Base-by-base conservation (phyloP, 2,113 vertebrate species). In the Clarias macrocephalus region DNA sequence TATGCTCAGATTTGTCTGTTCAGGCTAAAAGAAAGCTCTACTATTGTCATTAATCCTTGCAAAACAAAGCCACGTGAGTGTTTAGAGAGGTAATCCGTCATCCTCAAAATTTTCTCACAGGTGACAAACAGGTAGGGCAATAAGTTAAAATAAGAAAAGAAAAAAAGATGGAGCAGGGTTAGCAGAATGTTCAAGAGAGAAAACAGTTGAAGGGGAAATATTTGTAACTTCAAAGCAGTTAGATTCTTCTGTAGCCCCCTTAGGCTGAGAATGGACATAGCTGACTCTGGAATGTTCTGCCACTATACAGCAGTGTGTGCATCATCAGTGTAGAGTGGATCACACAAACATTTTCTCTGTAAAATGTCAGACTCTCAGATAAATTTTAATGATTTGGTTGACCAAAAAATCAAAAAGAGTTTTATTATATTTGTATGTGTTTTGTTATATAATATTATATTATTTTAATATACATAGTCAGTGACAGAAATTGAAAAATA, bases 241-340 rank as follows among this genome's bases (percentile, higher is more conserved):
- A 84, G 66, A 89, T 88, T 92, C 89, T 89, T 91, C 89, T 89
- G 86, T 86, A 90, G 68, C 82, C 91, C 90, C 94, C 92, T 68
- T 77, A 86, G 93, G 94, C 93, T 89, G 90, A 80, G 90, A 93
- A 94, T 92, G 93, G 93, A 93, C 93, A 94, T 93, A 92, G 90
- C 91, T 90, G 89, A 87, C 87, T 85, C 83, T 93, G 91, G 94
- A 95, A 94, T 94, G 92, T 85, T 88, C 92, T 90, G 93, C 91
- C 91, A 89, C 91, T 91, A 93, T 87, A 91, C 88, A 88, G 90
- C 28, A 37, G 42, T 28, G 19, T 19, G 33, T 83, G 70, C 21
- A 84, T 87, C 85, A 83, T 68, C 79, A 59, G 65, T 84, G 79
- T 88, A 82, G 87, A 91, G 84, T 75, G 84, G 88, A 84, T 87